Base-by-base conservation (phyloP, 2,797 vertebrate genomes). In the Gymnoscopelus microlampas region DNA sequence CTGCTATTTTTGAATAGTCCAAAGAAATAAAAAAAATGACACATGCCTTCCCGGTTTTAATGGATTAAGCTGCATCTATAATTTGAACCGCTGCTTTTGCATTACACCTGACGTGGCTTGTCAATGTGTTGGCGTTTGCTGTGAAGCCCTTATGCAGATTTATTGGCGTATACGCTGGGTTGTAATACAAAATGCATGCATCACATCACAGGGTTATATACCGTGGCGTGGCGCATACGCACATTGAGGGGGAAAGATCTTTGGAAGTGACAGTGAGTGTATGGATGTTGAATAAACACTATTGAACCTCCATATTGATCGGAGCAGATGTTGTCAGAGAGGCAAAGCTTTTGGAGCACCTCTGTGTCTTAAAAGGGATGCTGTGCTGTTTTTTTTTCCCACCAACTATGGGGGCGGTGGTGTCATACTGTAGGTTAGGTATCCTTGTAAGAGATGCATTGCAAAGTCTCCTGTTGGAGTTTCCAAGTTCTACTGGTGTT, bases 241-340 rank as follows among this genome's bases (percentile, higher is more conserved):
- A 44, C 39, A 44, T 79, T 29, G 47, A 32, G 29, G 26, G 19
- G 24, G 53, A 62, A 23, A 44, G 39, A 44, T 60, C 50, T 53
- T 19, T 66, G 60, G 32, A 63, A 76, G 69, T 76, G 78, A 73
- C 64, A 51, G 71, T 24, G 63, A 51, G 71, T 23, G 61, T 60
- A 58, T 39, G 10, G 75, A 81, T 86, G 75, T 74, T 60, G 77
- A 83, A 80, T 88, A 74, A 81, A 74, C 65, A 19, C 26, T 73
- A 78, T 67, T 87, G 70, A 84, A 77, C 70, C 66, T 15, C 19
- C 68, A 11, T 70, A 86, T 80, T 66, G 71, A 88, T 87, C 81
- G 51, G 10, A 75, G 66, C 49, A 24, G n/a, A 54, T 77, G 65
- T 66, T 63, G 71, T 59, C 54, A 47, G 68, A 47, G 68, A 85